Conservation (phyloP, 1,140 invertebrate species). For the Lepidurus apus region DNA sequence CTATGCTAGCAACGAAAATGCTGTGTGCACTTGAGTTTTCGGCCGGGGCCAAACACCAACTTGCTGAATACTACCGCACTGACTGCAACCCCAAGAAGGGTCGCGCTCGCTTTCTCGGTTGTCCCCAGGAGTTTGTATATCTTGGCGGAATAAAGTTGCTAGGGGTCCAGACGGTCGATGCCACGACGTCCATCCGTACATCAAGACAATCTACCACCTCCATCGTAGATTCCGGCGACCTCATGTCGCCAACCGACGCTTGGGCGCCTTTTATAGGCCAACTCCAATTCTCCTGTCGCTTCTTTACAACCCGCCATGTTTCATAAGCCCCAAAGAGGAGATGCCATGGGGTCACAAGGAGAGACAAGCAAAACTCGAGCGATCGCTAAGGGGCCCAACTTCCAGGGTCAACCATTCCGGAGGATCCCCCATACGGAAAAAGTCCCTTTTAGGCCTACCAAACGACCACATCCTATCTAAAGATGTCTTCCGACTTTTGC, state of each 20-base stretch:
- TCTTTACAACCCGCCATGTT: constrained; percentile 2
- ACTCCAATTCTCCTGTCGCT: constrained; percentile 21
- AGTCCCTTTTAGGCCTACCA: neutral
- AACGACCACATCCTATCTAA: neutral
- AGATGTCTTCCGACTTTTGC: neutral
- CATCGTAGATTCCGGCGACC: constrained; percentile 20
- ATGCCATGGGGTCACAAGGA: neutral
- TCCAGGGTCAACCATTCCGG: neutral
- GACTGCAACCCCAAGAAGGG: neutral
- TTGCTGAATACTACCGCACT: neutral
- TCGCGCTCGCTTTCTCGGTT: neutral
- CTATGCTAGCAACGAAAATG: constrained; percentile 3
- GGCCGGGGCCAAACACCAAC: neutral
- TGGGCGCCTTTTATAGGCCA: constrained; percentile 12
- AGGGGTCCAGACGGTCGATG: neutral
- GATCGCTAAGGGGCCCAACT: neutral
- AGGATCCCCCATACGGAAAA: neutral
- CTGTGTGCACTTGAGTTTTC: constrained; percentile 1
- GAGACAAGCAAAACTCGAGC: neutral
- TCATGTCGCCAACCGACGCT: constrained; percentile 20
- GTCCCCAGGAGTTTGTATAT: neutral
- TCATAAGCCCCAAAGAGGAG: constrained; percentile 16
- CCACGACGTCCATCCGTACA: constrained; percentile 20
- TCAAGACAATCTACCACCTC: constrained; percentile 21
- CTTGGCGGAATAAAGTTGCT: neutral